phyloP scores from a whole-genome alignment of 1,140 invertebrate species.

The Bombus confusus region DNA sequence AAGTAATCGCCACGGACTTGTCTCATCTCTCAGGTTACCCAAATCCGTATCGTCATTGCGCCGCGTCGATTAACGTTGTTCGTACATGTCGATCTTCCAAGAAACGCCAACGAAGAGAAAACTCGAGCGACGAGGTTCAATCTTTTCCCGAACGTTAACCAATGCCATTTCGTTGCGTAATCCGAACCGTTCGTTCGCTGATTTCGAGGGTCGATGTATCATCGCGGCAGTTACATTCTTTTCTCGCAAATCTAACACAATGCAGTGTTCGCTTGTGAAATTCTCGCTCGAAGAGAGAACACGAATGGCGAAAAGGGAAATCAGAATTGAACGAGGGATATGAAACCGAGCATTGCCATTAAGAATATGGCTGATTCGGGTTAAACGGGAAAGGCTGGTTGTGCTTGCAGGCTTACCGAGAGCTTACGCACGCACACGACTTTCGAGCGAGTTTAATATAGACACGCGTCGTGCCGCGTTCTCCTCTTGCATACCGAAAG shows the following conservation, averaged over 20 bases:
- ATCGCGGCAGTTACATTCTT: not conserved
- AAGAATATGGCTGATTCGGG: slow-evolving; percentile 10
- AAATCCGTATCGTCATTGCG: too few species aligned
- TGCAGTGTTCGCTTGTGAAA: not conserved
- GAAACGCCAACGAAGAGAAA: not conserved
- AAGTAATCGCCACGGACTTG: too few species aligned
- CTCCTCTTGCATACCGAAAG: slow-evolving; percentile 68
- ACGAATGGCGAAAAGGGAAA: not conserved
- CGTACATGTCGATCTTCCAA: not conserved
- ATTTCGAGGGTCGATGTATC: not conserved
- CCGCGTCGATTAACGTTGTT: too few species aligned
- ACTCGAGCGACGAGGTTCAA: not conserved
- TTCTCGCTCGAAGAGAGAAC: too few species aligned
- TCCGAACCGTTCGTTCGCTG: not conserved
- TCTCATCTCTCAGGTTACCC: too few species aligned
- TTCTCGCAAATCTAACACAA: not conserved
- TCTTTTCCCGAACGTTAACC: not conserved
- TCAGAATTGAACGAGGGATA: not conserved
- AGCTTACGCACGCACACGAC: slow-evolving; percentile 45
- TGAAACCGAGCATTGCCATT: not conserved
- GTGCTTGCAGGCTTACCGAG: slow-evolving; percentile 42
- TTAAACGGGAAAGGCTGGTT: slow-evolving; percentile 20
- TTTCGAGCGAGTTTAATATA: slow-evolving; percentile 70
- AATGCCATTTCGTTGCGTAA: not conserved
- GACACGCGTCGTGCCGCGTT: slow-evolving; percentile 66